A percentile compares a stretch with the other conserved stretches of the same genome.
Conservation (phyloP, 2,113 vertebrate genomes). For the Sinocyclocheilus rhinocerous region DNA sequence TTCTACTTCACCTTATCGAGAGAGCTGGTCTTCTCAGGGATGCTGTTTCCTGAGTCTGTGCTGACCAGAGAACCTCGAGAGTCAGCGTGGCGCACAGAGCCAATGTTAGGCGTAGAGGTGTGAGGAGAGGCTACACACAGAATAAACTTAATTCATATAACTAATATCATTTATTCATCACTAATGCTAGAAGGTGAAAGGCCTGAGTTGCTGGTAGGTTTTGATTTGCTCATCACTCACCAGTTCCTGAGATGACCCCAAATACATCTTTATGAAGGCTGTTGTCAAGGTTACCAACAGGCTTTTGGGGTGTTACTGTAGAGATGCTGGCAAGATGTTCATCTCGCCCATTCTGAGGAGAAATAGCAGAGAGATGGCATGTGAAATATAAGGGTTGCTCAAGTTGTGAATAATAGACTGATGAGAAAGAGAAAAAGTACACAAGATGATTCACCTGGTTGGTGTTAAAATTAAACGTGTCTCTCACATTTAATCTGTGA, state of each 20-base stretch:
- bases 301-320: slow-evolving; percentile 84
- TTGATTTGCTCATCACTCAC: slow-evolving; percentile 67
- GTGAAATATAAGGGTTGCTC: not conserved
- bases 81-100: slow-evolving; percentile 86
- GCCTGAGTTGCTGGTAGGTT: not conserved
- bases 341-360: slow-evolving; percentile 82
- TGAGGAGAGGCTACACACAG: slow-evolving; percentile 85
- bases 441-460: slow-evolving; percentile 75
- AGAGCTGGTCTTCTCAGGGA: slow-evolving; percentile 88
- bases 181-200: too few species aligned
- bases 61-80: slow-evolving; percentile 95
- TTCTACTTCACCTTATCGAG: slow-evolving; percentile 87
- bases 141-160: not conserved
- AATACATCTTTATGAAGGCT: slow-evolving; percentile 93
- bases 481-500: slow-evolving; percentile 87
- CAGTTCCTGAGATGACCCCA: slow-evolving; percentile 93
- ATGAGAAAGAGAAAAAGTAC: not conserved
- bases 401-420: not conserved
- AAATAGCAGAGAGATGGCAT: not conserved
- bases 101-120: slow-evolving; percentile 87
- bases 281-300: slow-evolving; percentile 82
- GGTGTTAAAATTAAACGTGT: slow-evolving; percentile 79
- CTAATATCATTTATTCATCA: too few species aligned
- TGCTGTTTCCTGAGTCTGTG: slow-evolving; percentile 92
- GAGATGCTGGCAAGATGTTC: slow-evolving; percentile 77